Evolutionary conservation across 2,113 vertebrate genomes (phyloP), one percentile per base, ranked within the genome.

Genomic region (Ptilonorhynchus violaceus): DNA sequence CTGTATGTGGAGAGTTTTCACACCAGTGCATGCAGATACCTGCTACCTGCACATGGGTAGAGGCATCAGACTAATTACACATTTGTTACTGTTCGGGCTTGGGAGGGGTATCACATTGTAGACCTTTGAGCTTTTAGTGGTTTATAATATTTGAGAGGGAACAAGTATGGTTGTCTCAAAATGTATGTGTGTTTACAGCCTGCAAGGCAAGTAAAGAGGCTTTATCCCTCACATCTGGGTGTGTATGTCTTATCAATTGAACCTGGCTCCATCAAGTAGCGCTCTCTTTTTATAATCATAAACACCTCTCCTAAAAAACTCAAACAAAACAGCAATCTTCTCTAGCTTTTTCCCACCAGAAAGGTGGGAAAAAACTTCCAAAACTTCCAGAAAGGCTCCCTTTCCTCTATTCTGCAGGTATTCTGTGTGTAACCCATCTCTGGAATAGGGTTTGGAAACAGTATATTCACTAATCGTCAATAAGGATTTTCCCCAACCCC

Each of bases 1-100:
- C 4, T 59, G 11, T 33, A 24, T 67, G 8, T 31, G 6, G 27
- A 69, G 31, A 76, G 25, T 15, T 62, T 69, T 89, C 74, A 37
- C 12, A 14, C 15, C 11, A 44, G 6, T 1, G 0, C 30, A 5
- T 13, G 22, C 14, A 49, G 55, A 7, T 47, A 33, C 7, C 27
- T n/a, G 16, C 21, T 75, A 16, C 37, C 16, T 68, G 52, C 49
- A 37, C 4, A 64, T 3, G 3, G 21, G 6, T 30, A 31, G 47
- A 56, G 30, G 21, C 6, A 39, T 33, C 64, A 72, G 18, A 22
- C 31, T 46, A 49, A 33, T 63, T 52, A 37, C 15, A 21, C 23
- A 8, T 63, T 39, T 21, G 7, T 63, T 39, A 14, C 44, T 39
- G 28, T 23, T 9, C 28, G 23, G 49, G 16, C 37, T 28, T 46